Conservation (phyloP, 2,797 vertebrate genomes). For the Simalia tracyae region DNA sequence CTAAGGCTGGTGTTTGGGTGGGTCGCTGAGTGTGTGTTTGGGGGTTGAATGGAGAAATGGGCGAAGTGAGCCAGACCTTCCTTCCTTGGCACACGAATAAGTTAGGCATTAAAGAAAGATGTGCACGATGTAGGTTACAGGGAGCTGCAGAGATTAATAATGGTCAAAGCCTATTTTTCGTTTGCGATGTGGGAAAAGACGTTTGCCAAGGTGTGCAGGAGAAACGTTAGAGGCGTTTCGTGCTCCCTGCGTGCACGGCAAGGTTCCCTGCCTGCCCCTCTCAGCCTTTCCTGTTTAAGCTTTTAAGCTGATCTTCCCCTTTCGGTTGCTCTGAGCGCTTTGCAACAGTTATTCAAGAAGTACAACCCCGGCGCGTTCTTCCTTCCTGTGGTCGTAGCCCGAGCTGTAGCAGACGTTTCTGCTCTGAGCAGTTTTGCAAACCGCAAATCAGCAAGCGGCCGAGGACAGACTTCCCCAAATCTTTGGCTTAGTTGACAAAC, state of each 20-base stretch:
- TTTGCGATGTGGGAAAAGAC: not conserved
- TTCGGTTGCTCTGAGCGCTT: not conserved
- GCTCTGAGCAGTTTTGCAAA: not conserved
- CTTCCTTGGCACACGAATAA: not conserved
- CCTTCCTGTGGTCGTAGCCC: slow-evolving; percentile 11
- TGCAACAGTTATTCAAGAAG: not conserved
- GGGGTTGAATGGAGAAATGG: not conserved
- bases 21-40: not conserved
- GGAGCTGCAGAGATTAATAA: not conserved
- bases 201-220: not conserved
- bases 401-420: not conserved
- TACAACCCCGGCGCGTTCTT: not conserved
- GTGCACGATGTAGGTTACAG: not conserved
- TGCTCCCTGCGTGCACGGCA: not conserved
- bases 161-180: not conserved
- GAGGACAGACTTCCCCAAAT: not conserved
- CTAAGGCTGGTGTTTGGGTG: too few species aligned
- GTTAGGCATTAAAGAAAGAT: not conserved
- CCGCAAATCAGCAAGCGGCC: not conserved
- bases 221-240: not conserved
- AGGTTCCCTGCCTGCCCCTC: too few species aligned
- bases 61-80: not conserved
- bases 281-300: not conserved
- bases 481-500: not conserved
- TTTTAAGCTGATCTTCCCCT: not conserved